Evolutionary conservation across 35 echinoderm and acorn worm genomes (phyloP), one percentile per base, ranked within the genome.

Genomic region (Anneissia japonica): DNA sequence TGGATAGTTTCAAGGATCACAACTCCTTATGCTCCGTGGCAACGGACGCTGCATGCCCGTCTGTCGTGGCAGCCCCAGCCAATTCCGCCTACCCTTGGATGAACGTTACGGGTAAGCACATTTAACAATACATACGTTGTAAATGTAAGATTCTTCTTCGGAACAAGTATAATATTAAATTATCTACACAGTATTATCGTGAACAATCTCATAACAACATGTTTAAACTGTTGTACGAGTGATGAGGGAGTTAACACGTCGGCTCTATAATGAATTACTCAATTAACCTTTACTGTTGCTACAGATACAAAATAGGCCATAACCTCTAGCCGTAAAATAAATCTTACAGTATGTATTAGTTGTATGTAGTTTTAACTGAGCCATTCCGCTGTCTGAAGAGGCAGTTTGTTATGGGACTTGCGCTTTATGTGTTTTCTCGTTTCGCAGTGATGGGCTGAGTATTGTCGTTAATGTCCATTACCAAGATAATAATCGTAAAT

Each of bases 1-100:
- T 81, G 35, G 79, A 81, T 30, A 39, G 35, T 30, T 39, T 81
- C 35, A 81, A 81, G 38, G 79, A 81, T n/a, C 79, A 81, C 79
- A 38, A 39, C 79, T 10, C 32, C 36, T 31, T 37, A 77, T 30
- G 35, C 11, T 37, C 79, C 23, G 51, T 64, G 51, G 51, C 51
- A 2, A 64, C 51, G 26, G 51, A 64, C 21, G 51, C 51, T 19
- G 51, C 26, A 26, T 64, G 51, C 21, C 51, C 51, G 51, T 64
- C 51, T 3, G 51, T 64, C 51, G 51, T 64, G 26, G 51, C 51
- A 23, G 51, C 51, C 19, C 51, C 51, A 9, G 51, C 51, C 7
- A 64, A 64, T 64, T 64, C 51, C 51, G 51, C 38, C 4, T 81
- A 81, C 40, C 79, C 79, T 17, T 81, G 79, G 79, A 39, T 81